Base-by-base conservation (phyloP, 2,888 invertebrate species). In the Leptogaster cylindrica region DNA sequence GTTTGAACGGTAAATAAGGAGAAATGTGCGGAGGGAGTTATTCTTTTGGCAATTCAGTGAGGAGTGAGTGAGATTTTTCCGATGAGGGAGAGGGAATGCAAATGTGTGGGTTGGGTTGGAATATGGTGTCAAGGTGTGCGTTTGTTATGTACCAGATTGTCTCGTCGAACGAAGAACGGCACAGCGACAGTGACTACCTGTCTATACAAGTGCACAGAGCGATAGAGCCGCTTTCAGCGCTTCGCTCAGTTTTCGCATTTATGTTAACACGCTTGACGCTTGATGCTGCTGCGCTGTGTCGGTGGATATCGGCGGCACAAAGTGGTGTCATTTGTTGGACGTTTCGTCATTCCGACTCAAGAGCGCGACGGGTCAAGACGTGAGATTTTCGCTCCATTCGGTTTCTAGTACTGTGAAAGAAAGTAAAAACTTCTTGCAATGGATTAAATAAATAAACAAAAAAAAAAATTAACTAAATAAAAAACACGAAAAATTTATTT, bases 281-380 rank as follows among this genome's bases (percentile, higher is more conserved):
- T n/a, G n/a, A n/a, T n/a, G n/a, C n/a, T n/a, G n/a, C n/a, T 46
- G 33, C 58, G 48, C 61, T 46, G 44, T 58, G 58, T 51, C 50
- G 39, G 61, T 44, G 27, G 44, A 44, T 41, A 44, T 46, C 46
- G 44, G 46, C 44, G 31, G 16, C 36, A 39, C 33, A 66, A 69
- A 70, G 66, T 68, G 71, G 69, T 72, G 72, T 72, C 71, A 72
- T 72, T 70, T 71, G 66, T 72, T 66, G 68, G 70, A 70, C 70
- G 72, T 72, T 72, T 72, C 71, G 44, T 74, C 75, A 75, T 75
- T 75, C 74, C 74, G 73, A 74, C 74, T 74, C 72, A 72, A 74
- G 73, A 73, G 72, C 73, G 73, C 73, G 73, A 74, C 74, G 75
- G 74, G 73, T 73, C 72, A 74, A 70, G 72, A 74, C 74, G 74